Base-by-base conservation (phyloP, 2,888 invertebrate species). In the Venustoraphidia nigricollis region DNA sequence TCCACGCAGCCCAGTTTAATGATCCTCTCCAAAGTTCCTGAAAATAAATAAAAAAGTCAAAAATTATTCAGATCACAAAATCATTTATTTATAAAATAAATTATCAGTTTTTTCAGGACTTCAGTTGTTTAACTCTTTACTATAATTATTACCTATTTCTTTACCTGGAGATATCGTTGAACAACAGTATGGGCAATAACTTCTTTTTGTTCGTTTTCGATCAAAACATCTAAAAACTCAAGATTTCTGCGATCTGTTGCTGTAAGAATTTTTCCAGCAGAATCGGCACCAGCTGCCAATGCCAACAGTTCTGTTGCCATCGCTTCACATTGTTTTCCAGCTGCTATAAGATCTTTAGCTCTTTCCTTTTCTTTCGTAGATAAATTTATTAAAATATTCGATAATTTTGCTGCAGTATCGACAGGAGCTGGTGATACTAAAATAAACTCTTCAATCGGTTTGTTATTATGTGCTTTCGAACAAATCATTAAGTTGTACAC, bases 381-480 rank as follows among this genome's bases (percentile, higher is more conserved):
- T 55, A 95, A 72, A 54, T 76, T 81, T 51, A 90, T 83, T 59
- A 90, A 83, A 58, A 92, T 91, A 62, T 90, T 90, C 1, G 96
- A 95, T 54, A 98, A 71, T 69, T 98, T 98, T 49, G 96, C 96
- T 14, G 98, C 97, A 10, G 96, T 93, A 64, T 98, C 97, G 34
- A 97, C 95, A 0, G 97, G 97, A 4, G 97, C 97, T n/a, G 95
- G 94, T 1, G 96, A 96, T n/a, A 95, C 90, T 50, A 98, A 72
- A 34, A 98, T 87, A 66, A 98, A 98, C 65, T 98, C 97, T 64
- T 95, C 91, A 53, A 98, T 90, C 0, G 97, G 95, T 60, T 89
- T 86, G 66, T 97, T 95, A 62, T 92, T 87, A 69, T 92, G 80
- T 69, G 89, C 90, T 66, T 95, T 95, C 27, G 94, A 93, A 66